phyloP scores from a whole-genome alignment of 2,113 vertebrate species.

The Centrocercus urophasianus region DNA sequence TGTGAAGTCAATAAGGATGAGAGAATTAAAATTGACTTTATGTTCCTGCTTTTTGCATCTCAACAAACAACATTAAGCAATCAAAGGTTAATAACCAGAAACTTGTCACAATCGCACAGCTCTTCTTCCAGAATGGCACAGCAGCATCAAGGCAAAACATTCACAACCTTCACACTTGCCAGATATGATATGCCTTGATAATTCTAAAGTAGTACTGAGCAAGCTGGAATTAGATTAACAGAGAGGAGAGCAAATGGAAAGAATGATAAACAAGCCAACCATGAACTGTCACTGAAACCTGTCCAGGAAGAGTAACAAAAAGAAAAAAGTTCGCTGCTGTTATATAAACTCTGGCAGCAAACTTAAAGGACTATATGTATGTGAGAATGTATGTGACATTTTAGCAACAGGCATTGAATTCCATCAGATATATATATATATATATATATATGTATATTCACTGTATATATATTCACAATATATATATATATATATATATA shows the following conservation, averaged over 20 bases:
- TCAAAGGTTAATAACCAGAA: conserved; percentile 59
- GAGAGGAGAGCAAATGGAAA: neutral
- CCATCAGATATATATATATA: neutral
- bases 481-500: neutral
- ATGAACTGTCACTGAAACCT: neutral
- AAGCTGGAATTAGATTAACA: conserved; percentile 12
- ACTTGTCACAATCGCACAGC: conserved; percentile 44
- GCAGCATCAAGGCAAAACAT: neutral
- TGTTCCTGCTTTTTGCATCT: conserved; percentile 43
- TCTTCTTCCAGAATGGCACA: conserved; percentile 40
- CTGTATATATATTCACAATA: neutral
- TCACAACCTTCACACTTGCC: conserved; percentile 10
- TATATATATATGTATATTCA: neutral
- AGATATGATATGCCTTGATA: conserved; percentile 7
- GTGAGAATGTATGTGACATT: neutral
- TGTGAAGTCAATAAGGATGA: conserved; percentile 48
- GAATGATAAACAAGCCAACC: neutral
- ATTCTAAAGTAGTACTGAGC: conserved; percentile 4
- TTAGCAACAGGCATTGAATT: neutral
- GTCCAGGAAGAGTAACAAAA: neutral
- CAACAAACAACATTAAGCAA: conserved; percentile 27
- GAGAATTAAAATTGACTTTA: conserved; percentile 55
- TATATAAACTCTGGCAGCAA: neutral
- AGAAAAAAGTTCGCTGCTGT: neutral
- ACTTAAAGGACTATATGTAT: neutral